phyloP scores from a whole-genome alignment of 1,140 invertebrate species.

The Drosophila arizonae region DNA sequence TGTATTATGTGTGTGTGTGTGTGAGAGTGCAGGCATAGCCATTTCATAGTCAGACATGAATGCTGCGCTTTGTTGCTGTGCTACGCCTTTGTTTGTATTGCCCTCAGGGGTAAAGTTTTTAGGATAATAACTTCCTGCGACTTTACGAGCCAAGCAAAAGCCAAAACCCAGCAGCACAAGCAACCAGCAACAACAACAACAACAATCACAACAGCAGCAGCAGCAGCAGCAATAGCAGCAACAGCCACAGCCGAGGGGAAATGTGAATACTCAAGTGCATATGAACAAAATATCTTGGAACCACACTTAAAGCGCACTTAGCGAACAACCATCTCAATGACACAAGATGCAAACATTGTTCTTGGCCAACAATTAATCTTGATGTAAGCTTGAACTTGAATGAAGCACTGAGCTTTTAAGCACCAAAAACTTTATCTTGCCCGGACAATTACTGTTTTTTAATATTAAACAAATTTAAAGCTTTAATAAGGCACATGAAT shows the following conservation, averaged over 20 bases:
- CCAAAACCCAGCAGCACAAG: conserved; percentile 59
- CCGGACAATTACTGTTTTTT: not conserved
- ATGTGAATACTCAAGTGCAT: conserved; percentile 75
- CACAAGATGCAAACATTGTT: conserved; percentile 5
- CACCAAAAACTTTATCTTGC: not conserved
- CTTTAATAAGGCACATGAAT: no score
- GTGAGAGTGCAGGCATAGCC: conserved; percentile 49
- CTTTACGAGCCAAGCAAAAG: conserved; percentile 75
- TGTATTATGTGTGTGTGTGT: conserved; percentile 40
- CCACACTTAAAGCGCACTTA: conserved; percentile 70
- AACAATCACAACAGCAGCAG: not conserved
- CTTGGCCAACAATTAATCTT: not conserved
- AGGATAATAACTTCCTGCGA: conserved; percentile 82
- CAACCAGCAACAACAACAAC: conserved; percentile 33
- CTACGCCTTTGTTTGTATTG: conserved; percentile 81
- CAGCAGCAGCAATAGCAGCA: conserved; percentile 32
- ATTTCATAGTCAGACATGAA: conserved; percentile 78
- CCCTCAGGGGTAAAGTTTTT: conserved; percentile 82
- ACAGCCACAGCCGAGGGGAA: conserved; percentile 59
- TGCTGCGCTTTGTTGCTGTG: conserved; percentile 77
- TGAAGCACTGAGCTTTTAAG: not conserved
- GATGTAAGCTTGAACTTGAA: not conserved
- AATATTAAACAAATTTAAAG: no score
- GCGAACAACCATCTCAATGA: conserved; percentile 21
- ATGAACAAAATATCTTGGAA: conserved; percentile 74